Conservation (phyloP, 2,113 vertebrate genomes). For the Dasypus novemcinctus region DNA sequence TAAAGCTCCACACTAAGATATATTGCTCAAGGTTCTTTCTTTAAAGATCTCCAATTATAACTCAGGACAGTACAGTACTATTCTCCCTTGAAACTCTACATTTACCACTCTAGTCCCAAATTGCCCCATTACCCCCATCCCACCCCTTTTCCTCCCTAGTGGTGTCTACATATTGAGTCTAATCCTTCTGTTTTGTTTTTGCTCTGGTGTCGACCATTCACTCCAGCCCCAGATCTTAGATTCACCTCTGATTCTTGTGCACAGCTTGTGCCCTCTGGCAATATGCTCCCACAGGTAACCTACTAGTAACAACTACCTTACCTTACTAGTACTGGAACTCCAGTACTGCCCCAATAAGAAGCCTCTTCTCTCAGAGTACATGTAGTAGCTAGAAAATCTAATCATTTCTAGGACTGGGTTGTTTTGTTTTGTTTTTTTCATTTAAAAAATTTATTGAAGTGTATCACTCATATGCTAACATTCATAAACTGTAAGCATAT, state of each 20-base stretch:
- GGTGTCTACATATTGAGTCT: not conserved
- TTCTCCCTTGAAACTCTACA: not conserved
- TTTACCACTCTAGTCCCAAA: not conserved
- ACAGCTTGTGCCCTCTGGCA: not conserved
- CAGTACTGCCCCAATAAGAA: not conserved
- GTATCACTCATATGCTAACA: too few relatives aligned
- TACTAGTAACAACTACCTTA: not conserved
- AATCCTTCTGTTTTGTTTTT: not conserved
- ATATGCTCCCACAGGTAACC: not conserved
- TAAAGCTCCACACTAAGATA: not conserved
- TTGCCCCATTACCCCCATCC: not conserved
- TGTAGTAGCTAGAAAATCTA: not conserved
- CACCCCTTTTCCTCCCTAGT: not conserved
- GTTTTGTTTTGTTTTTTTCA: not conserved
- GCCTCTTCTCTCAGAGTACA: not conserved
- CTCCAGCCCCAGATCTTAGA: not conserved
- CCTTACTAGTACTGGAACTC: not conserved
- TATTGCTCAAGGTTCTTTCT: not conserved
- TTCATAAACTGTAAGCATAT: too few relatives aligned
- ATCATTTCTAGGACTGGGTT: not conserved
- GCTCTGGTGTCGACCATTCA: not conserved
- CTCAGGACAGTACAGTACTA: not conserved
- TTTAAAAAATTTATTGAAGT: too few relatives aligned
- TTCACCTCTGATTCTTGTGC: not conserved
- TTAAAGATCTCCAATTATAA: not conserved